Evolutionary conservation across 2,113 vertebrate genomes (phyloP).

Genomic region (Channa argus): DNA sequence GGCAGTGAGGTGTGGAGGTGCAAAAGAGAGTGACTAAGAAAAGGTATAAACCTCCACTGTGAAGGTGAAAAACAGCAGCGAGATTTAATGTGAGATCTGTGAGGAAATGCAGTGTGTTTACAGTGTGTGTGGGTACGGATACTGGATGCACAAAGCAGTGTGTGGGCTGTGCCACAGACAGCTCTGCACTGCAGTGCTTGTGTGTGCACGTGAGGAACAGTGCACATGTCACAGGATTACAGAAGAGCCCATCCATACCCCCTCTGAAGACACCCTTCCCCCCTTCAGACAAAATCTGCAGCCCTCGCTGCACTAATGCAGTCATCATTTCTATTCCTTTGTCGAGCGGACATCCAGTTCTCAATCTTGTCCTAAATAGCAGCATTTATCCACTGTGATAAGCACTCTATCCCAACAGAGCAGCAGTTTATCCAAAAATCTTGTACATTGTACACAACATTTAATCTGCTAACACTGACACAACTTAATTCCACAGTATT

Average conservation of each 20-base stretch:
- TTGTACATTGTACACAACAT: not conserved
- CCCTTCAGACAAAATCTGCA: slow-evolving; percentile 34
- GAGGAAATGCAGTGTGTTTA: slow-evolving; percentile 35
- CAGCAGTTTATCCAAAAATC: not conserved
- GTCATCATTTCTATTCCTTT: slow-evolving; percentile 39
- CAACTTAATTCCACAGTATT: not conserved
- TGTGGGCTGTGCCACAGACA: slow-evolving; percentile 45
- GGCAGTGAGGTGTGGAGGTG: too few species aligned
- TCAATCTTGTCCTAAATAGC: slow-evolving; percentile 46
- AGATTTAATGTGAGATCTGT: not conserved
- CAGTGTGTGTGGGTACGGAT: slow-evolving; percentile 25
- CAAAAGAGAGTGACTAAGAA: not conserved
- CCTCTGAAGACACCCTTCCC: slow-evolving; percentile 14
- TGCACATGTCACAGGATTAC: slow-evolving; percentile 67
- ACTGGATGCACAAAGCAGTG: slow-evolving; percentile 44
- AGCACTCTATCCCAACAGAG: slow-evolving; percentile 24
- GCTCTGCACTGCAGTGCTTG: slow-evolving; percentile 58
- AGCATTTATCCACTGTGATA: slow-evolving; percentile 39
- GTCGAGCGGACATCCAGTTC: slow-evolving; percentile 36
- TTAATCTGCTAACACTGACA: not conserved
- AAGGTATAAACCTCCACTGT: not conserved
- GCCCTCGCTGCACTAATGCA: slow-evolving; percentile 29
- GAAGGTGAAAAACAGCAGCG: slow-evolving; percentile 8
- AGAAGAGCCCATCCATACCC: slow-evolving; percentile 37
- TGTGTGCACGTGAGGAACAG: slow-evolving; percentile 65